Evolutionary conservation across 2,888 invertebrate species (phyloP).

Genomic region (Sabellastarte sp.): DNA sequence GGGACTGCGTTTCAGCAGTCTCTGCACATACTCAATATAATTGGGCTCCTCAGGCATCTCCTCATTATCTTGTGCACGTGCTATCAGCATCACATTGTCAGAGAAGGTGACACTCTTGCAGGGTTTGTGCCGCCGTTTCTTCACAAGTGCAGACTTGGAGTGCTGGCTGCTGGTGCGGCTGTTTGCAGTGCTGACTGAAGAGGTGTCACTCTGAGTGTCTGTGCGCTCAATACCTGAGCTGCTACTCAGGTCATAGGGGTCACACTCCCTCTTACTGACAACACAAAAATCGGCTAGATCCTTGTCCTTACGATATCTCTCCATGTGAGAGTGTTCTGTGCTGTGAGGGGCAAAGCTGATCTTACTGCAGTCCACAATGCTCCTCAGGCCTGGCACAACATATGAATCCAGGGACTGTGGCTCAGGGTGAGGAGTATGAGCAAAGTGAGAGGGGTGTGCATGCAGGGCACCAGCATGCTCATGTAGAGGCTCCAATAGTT

Average conservation of each 20-base stretch:
- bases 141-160: constrained; percentile 3
- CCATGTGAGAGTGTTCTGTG: too few species aligned
- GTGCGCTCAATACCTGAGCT: not conserved
- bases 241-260: not conserved
- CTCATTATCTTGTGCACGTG: constrained; percentile 2
- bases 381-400: too few species aligned
- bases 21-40: constrained; percentile 8
- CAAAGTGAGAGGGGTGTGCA: too few species aligned
- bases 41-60: constrained; percentile 4
- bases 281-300: too few species aligned
- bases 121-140: constrained; percentile 4
- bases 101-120: constrained; percentile 13
- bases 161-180: not conserved
- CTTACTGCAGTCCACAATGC: too few species aligned
- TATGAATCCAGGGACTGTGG: too few species aligned
- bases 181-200: not conserved
- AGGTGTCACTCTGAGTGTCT: constrained; percentile 3
- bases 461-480: too few species aligned
- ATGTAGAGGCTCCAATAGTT: too few species aligned
- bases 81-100: constrained; percentile 9
- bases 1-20: not conserved
- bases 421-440: too few species aligned
- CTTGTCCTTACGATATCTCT: too few species aligned
- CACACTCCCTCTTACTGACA: not conserved
- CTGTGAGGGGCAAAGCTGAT: too few species aligned